Evolutionary conservation across 92 coral and sea anemone species (phyloP).

Genomic region (Anthopleura xanthogrammica): DNA sequence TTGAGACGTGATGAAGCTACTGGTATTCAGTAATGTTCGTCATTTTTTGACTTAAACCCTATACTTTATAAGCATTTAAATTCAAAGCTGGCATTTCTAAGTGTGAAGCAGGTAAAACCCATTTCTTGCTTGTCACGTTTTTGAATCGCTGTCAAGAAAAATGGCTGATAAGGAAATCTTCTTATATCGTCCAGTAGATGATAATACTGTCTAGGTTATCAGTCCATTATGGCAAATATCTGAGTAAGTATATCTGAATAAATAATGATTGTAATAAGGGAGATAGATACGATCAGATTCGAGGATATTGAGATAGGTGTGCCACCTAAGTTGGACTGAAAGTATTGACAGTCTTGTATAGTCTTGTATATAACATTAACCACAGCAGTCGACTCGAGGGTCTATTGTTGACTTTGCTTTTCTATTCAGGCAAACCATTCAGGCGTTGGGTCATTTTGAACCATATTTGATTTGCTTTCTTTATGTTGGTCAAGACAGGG

Average conservation of each 20-base stretch:
- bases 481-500: conserved; percentile 27
- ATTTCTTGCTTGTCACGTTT: conserved; percentile 2
- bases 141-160: neutral
- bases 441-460: conserved; percentile 18
- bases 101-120: neutral
- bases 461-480: conserved; percentile 12
- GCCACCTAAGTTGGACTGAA: too few species aligned
- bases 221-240: neutral
- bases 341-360: neutral
- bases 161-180: conserved; percentile 4
- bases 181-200: neutral
- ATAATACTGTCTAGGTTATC: neutral
- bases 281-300: neutral
- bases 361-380: neutral
- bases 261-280: neutral
- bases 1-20: neutral
- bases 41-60: neutral
- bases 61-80: neutral
- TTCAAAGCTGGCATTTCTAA: conserved; percentile 1
- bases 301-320: too few species aligned
- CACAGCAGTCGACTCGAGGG: neutral
- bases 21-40: neutral
- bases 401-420: neutral
- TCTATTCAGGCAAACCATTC: conserved; percentile 13
- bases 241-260: neutral